Evolutionary conservation across 1,140 invertebrate genomes (phyloP), one percentile per base, ranked within the genome.

Genomic region (Nephotettix cincticeps): DNA sequence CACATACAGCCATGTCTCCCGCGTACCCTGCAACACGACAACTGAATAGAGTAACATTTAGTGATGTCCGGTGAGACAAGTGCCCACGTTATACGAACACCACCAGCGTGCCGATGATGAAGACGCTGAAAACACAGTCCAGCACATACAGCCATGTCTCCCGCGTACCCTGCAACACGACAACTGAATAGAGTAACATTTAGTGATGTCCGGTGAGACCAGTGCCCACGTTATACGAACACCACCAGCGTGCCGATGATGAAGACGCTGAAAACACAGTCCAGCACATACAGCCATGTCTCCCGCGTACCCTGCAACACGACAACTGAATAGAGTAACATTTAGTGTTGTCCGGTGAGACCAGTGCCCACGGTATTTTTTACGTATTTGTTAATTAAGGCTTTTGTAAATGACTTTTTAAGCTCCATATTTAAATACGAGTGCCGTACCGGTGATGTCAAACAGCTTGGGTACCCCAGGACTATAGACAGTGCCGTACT

Each of bases 291-390:
- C 36, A 92, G 81, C 28, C 86, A 85, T 74, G 87, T 87, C 80
- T 91, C 86, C 80, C 86, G 84, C 76, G 86, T 86, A 79, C 85
- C 89, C 91, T 93, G 84, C 6, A 40, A 40, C 36, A 40, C 17
- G 6, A 40, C 36, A 40, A 9, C 6, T 9, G 36, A 9, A 40
- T 40, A n/a, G n/a, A n/a, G n/a, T n/a, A n/a, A n/a, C n/a, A n/a
- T n/a, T n/a, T n/a, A n/a, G n/a, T n/a, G n/a, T n/a, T n/a, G n/a
- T n/a, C n/a, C n/a, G n/a, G 47, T 94, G 81, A 6, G 87, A 87
- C 92, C 93, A 96, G 25, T 88, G 84, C 30, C 94, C 93, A 76
- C 93, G 84, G 93, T 93, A 96, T 13, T n/a, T n/a, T n/a, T n/a
- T n/a, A n/a, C n/a, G n/a, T n/a, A n/a, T n/a, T n/a, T n/a, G n/a